These are phyloP conservation scores for Luperina nickerlii DNA, from an alignment of 2,888 invertebrate genomes.

Conservation along the genomic window DNA sequence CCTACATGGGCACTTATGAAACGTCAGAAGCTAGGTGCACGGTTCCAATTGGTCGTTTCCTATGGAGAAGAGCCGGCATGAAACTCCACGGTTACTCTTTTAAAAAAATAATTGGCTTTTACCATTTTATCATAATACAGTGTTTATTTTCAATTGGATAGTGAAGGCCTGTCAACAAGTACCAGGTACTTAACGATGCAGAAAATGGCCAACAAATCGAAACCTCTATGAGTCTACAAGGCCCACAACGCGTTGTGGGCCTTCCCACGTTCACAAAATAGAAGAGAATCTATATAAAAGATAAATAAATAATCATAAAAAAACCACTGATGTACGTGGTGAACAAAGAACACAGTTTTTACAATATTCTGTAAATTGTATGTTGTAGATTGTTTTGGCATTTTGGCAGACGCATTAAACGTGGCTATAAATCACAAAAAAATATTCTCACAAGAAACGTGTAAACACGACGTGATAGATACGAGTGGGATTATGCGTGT, in stretches of 20 bases:
- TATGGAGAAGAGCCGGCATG: background rate
- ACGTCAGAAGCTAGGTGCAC: background rate
- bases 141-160: background rate
- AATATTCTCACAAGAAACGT: constrained; percentile 1
- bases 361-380: background rate
- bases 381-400: background rate
- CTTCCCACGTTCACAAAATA: background rate
- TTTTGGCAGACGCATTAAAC: background rate
- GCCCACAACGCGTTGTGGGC: background rate
- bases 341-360: background rate
- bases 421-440: background rate
- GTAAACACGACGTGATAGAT: constrained; percentile 12
- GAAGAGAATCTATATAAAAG: background rate
- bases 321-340: background rate
- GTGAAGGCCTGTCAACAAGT: background rate
- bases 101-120: background rate
- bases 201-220: background rate
- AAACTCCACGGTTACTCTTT: background rate
- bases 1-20: background rate
- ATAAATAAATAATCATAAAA: background rate
- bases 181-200: background rate
- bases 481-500: background rate
- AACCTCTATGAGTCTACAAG: background rate
- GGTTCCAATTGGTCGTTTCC: background rate
- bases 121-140: background rate